These are phyloP conservation scores for Ariopsis seemanni DNA, from an alignment of 2,113 vertebrate genomes.

Conservation along the genomic window DNA sequence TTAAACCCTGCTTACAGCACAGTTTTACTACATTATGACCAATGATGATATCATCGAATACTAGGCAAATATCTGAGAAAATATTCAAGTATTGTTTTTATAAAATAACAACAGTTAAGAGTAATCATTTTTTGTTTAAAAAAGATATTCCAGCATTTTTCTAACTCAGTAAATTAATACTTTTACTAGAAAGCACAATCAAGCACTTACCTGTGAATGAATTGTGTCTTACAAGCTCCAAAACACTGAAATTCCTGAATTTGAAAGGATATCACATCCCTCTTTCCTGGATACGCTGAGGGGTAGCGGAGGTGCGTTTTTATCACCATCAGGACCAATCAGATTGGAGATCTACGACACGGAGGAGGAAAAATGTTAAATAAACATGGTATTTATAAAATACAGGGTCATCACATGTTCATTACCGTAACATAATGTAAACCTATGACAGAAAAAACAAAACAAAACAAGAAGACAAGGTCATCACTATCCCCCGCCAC, in stretches of 20 bases:
- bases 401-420: neutral
- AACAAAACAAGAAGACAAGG: neutral
- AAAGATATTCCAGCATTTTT: neutral
- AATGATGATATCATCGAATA: neutral
- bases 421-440: neutral
- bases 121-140: neutral
- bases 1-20: neutral
- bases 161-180: neutral
- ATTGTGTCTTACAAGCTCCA: slow-evolving; percentile 69
- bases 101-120: neutral
- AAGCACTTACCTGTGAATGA: slow-evolving; percentile 71
- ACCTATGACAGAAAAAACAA: neutral
- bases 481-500: no score
- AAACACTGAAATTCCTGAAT: slow-evolving; percentile 64
- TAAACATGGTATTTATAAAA: neutral
- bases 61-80: neutral
- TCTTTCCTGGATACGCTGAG: slow-evolving; percentile 63
- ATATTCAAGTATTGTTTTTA: neutral
- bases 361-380: neutral
- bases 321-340: slow-evolving; percentile 70
- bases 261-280: slow-evolving; percentile 68
- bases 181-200: neutral
- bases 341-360: slow-evolving; percentile 37
- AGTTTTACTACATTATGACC: neutral
- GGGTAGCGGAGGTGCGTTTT: slow-evolving; percentile 60